Percentiles rank a stretch among this genome's conserved stretches.
These are phyloP conservation scores for Periplaneta americana DNA, from an alignment of 1,140 invertebrate genomes.

Conservation along the genomic window DNA sequence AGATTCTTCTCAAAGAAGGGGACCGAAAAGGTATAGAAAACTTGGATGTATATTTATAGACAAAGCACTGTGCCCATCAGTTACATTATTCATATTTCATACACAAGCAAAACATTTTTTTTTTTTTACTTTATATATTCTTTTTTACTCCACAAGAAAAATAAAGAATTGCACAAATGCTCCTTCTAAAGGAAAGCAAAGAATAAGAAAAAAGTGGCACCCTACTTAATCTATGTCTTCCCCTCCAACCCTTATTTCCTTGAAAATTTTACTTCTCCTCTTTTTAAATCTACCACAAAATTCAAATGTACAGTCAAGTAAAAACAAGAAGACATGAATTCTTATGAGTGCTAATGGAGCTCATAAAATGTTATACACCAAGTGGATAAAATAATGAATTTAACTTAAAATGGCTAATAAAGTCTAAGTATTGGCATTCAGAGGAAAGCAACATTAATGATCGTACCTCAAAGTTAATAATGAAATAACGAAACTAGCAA, in stretches of 20 bases:
- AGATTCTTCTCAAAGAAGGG: neutral
- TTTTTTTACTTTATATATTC: neutral
- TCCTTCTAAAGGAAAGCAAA: conserved; percentile 5
- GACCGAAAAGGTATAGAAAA: neutral
- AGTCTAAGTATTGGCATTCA: too few relatives aligned
- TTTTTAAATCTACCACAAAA: neutral
- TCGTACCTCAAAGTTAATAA: too few relatives aligned
- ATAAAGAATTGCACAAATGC: conserved; percentile 6
- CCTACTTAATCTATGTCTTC: conserved; percentile 2
- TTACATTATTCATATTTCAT: conserved; percentile 14
- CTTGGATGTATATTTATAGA: conserved; percentile 4
- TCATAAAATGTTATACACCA: too few relatives aligned
- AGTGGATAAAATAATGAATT: too few relatives aligned
- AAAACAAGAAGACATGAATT: neutral
- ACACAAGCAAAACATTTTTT: conserved; percentile 4
- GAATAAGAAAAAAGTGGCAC: conserved; percentile 6
- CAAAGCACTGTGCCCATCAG: conserved; percentile 4
- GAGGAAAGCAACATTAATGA: too few relatives aligned
- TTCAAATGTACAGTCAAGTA: neutral
- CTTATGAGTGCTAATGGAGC: too few relatives aligned
- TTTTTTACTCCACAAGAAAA: neutral
- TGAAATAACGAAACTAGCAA: too few relatives aligned
- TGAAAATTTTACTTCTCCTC: conserved; percentile 1
- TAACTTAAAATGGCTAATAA: too few relatives aligned
- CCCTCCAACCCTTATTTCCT: neutral